Evolutionary conservation across 1,140 invertebrate genomes (phyloP), one percentile per base, ranked within the genome.

Genomic region (Pseudomyrmex pallidus): DNA sequence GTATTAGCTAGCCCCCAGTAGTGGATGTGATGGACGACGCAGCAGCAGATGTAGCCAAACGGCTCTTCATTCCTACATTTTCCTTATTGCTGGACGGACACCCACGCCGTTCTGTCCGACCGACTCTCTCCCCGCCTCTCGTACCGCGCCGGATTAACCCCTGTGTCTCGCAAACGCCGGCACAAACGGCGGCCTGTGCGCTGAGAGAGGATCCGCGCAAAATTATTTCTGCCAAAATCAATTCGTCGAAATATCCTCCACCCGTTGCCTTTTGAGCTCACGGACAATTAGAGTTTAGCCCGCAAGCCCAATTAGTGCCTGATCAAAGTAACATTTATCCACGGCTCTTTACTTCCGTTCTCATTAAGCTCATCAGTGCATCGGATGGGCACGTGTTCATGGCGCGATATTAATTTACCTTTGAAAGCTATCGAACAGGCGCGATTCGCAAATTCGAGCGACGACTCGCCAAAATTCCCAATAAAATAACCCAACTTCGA

Each of bases 11-110:
- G 91, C 87, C 89, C 35, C 89, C 84, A 85, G 91, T 88, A 89
- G 89, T 74, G 82, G 63, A 56, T 61, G 92, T 94, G 93, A 94
- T 94, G 90, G 92, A 94, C 93, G 94, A 93, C 89, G 87, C 90
- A 93, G 93, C 93, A 90, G 93, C 93, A 94, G 94, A 93, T 94
- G 94, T 94, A 94, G 90, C 90, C 90, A 94, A 94, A 94, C 91
- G 92, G 92, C 94, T 94, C 92, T 94, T 94, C 94, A 93, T 94
- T 94, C 93, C 92, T 94, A 92, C 91, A 94, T 94, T 94, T 94
- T 87, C 91, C 91, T 93, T 92, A 92, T 93, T 94, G 91, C 92
- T 88, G 91, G 90, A 93, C 90, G 89, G 91, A 93, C 90, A 85
- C 90, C 89, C 85, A 83, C 86, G 72, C 10, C n/a, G 82, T 85